Evolutionary conservation across 2,888 invertebrate species (phyloP), one percentile per base, ranked within the genome.

Genomic region (Nemoura dubitans): DNA sequence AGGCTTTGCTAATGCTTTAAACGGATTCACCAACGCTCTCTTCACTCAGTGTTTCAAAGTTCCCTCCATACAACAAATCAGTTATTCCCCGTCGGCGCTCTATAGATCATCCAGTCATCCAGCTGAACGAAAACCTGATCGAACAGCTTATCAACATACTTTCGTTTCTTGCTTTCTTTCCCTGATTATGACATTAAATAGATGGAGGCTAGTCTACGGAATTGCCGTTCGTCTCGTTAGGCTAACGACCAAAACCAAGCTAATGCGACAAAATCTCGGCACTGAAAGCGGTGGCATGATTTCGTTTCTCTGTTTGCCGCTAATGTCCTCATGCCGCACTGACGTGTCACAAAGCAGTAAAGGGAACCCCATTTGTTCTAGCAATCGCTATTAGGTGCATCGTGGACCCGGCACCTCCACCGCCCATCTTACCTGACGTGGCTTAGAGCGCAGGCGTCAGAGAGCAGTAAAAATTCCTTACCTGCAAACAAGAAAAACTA

Each of bases 361-460:
- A 59, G 59, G 21, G 14, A 59, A 21, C 59, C 14, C 21, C 10
- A 21, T 59, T 59, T 21, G 3, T 59, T 21, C 59, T 3, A 1
- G 6, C 59, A 59, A 81, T 81, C 81, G 16, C 30, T 28, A 81
- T 1, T n/a, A n/a, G 81, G 2, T 1, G 5, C 36, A 27, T 6
- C 29, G 5, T 78, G 78, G 26, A 78, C 26, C 78, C 78, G 78
- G 78, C 78, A 78, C 78, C 78, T 78, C 78, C 78, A 78, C 78
- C 14, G 7, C 28, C 25, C 27, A 10, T 25, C 78, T 78, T 21
- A 59, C 36, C 36, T 10, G 36, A 36, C 3, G 36, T 36, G 5
- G 36, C 36, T 36, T 10, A 21, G 6, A 59, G 59, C 21, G 14
- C 2, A 21, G 59, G 59, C 21, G 59, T 59, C 59, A 21, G 10